Evolutionary conservation across 2,113 vertebrate genomes (phyloP).

Genomic region (Tyto alba): DNA sequence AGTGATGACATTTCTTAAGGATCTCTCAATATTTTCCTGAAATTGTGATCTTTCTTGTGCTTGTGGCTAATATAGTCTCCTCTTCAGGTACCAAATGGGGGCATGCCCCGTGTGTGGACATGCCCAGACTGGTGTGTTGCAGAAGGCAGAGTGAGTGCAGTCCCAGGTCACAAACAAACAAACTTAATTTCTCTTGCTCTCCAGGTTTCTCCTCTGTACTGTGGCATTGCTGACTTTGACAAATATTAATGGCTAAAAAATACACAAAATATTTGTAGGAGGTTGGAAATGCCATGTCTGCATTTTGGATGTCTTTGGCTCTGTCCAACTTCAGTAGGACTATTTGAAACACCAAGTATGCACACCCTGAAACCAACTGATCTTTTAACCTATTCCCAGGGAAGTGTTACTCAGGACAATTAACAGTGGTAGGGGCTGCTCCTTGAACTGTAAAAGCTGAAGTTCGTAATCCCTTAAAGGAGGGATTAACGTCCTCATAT

Average conservation of each 20-base stretch:
- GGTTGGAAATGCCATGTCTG: not conserved
- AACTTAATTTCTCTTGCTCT: not conserved
- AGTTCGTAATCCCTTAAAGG: not conserved
- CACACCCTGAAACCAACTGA: not conserved
- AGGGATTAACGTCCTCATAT: not conserved
- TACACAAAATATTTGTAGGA: not conserved
- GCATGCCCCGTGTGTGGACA: rapidly evolving
- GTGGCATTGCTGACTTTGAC: not conserved
- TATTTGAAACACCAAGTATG: not conserved
- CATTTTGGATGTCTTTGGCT: not conserved
- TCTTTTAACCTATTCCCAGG: not conserved
- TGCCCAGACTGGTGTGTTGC: not conserved
- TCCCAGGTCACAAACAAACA: not conserved
- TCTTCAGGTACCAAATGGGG: not conserved
- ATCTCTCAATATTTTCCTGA: not conserved
- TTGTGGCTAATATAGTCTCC: not conserved
- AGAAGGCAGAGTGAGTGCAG: not conserved
- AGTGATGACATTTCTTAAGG: not conserved
- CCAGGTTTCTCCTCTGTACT: not conserved
- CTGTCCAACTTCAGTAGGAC: rapidly evolving
- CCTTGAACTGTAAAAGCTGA: not conserved
- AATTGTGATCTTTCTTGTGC: not conserved
- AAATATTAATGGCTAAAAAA: not conserved
- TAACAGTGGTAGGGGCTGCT: not conserved
- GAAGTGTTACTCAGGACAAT: not conserved